Evolutionary conservation across 2,888 invertebrate species (phyloP).

Genomic region (Hecatera dysodea): DNA sequence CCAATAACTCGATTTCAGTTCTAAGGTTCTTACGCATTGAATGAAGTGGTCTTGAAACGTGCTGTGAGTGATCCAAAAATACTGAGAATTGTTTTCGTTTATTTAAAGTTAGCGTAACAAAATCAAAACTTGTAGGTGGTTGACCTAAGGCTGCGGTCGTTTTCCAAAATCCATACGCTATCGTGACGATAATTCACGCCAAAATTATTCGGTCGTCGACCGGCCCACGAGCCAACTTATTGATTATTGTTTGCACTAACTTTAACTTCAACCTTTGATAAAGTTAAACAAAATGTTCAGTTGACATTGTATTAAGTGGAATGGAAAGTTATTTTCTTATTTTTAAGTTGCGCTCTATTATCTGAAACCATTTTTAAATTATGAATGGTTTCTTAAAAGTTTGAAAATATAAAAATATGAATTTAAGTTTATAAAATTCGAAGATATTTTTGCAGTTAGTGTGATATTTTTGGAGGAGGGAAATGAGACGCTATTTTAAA

Average conservation of each 20-base stretch:
- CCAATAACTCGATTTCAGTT: slow-evolving; percentile 44
- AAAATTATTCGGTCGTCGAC: slow-evolving; percentile 81
- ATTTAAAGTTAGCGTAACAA: slow-evolving; percentile 47
- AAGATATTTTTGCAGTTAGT: slow-evolving; percentile 11
- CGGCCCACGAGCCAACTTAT: slow-evolving; percentile 65
- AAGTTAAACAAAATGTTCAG: slow-evolving; percentile 48
- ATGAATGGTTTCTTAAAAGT: slow-evolving; percentile 3
- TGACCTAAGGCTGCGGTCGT: slow-evolving; percentile 71
- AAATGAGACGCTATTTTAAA: slow-evolving; percentile 15
- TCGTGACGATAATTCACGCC: slow-evolving; percentile 83
- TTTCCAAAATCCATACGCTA: slow-evolving; percentile 77
- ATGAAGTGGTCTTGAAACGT: slow-evolving; percentile 26
- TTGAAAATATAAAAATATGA: neutral
- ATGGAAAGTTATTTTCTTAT: slow-evolving; percentile 31
- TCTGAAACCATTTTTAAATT: slow-evolving; percentile 21
- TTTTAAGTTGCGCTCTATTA: slow-evolving; percentile 21
- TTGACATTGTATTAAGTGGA: slow-evolving; percentile 36
- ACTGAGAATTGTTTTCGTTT: slow-evolving; percentile 46
- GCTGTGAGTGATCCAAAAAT: slow-evolving; percentile 33
- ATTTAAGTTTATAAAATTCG: neutral
- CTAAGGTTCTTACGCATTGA: slow-evolving; percentile 22
- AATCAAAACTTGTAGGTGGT: slow-evolving; percentile 65
- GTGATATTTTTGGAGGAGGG: slow-evolving; percentile 11
- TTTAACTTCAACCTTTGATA: slow-evolving; percentile 59
- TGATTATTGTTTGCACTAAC: slow-evolving; percentile 64